Base-by-base conservation (phyloP, 2,797 vertebrate species). In the Lagodon rhomboides region DNA sequence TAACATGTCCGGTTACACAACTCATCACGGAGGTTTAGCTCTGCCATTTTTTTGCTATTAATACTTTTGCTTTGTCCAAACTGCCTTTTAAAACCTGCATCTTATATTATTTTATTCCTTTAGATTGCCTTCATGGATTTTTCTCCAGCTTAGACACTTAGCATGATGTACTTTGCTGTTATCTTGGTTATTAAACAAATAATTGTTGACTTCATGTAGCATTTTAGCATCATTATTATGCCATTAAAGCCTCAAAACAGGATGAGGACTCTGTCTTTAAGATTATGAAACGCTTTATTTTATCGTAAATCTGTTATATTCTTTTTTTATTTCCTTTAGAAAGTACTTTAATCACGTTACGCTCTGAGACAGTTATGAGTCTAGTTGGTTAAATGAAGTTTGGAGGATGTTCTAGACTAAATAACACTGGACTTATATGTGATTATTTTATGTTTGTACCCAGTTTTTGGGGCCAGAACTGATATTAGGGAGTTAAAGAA, bases 1-100 rank as follows among this genome's bases (percentile, higher is more conserved):
- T 63, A 72, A 87, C 82, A 12, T 15, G 59, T 79, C 63, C 73
- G 18, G 12, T 59, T 13, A 41, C 18, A 50, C 50, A 55, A n/a
- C 12, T 64, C 25, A 9, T 67, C 43, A 1, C 8, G 2, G 25
- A 73, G 49, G 49, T 63, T 53, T 12, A 68, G 69, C 79, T 72
- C 60, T 79, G 83, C 53, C 2, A 3, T 27, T 55, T 27, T 55
- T 61, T 34, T 69, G 12, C 8, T 50, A 0, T 10, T 55, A 5
- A 50, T 49, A 22, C 34, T 50, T 27, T 63, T 74, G 20, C 17
- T 74, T 67, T 66, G 10, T 23, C 15, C 8, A 16, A 58, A 23
- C 17, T 30, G 1, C 23, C 1, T 4, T 44, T 20, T 27, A 27
- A 67, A 18, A 23, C 9, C 0, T 4, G 6, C 43, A 55, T 53